A percentile compares a stretch with the other conserved stretches of the same genome.
phyloP scores from a whole-genome alignment of 2,113 vertebrate genomes.

The Marcusenius ussheri region DNA sequence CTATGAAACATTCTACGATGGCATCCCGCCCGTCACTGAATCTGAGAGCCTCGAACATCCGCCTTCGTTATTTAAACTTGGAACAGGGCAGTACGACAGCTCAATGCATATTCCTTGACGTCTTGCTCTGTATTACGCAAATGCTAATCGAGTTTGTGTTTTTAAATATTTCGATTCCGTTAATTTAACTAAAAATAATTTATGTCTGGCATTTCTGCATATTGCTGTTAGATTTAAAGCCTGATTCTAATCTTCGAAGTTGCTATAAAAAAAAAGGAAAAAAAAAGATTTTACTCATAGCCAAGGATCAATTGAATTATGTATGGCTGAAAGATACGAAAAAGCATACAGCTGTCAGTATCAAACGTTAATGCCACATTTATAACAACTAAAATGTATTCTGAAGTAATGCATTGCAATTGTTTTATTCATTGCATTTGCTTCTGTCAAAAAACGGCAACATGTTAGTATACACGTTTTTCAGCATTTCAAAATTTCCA shows the following conservation, averaged over 20 bases:
- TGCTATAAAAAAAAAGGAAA: not conserved
- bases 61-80: not conserved
- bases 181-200: not conserved
- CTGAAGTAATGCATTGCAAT: not conserved
- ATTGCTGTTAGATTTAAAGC: not conserved
- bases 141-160: not conserved
- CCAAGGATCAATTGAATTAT: not conserved
- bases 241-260: not conserved
- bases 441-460: not conserved
- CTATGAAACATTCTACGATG: not conserved
- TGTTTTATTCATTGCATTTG: not conserved
- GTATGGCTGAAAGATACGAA: not conserved
- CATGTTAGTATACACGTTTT: not conserved
- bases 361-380: not conserved
- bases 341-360: not conserved
- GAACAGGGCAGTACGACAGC: not conserved
- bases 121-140: not conserved
- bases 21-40: not conserved
- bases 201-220: not conserved
- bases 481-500: not conserved
- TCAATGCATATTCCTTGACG: not conserved
- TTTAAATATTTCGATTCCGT: not conserved
- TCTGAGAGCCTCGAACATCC: not conserved
- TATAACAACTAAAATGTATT: not conserved
- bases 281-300: not conserved